Base-by-base conservation (phyloP, 1,140 invertebrate species). In the Saccostrea echinata region DNA sequence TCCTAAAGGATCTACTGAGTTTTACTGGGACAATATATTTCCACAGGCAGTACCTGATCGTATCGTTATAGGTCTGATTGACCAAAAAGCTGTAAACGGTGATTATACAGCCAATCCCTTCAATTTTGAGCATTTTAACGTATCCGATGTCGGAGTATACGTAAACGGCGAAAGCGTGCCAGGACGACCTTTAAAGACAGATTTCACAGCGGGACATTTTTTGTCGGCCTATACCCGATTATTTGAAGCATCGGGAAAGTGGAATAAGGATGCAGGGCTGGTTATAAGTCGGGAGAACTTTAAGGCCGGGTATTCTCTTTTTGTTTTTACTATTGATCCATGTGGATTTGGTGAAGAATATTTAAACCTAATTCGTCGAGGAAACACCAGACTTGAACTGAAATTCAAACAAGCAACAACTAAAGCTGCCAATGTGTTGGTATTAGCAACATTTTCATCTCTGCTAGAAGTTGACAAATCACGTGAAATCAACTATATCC, bases 21-120 rank as follows among this genome's bases (percentile, higher is more conserved):
- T 89, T 57, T 84, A 84, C 27, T 89, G 85, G 88, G 85, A 89
- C 64, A 68, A 81, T 35, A 84, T 89, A 21, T 89, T 86, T 21
- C 85, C 88, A 1, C 85, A 86, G 18, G 61, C 80, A 52, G 33
- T 88, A 55, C 85, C 88, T 27, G 55, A 84, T 43, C 85, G 84
- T 35, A 53, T 80, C 13, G 64, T 84, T 18, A 52, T 87, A 13
- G 82, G 21, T 11, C 53, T 84, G 9, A 57, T 88, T n/a, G 43
- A 80, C 16, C 87, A 88, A 55, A 84, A 51, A 24, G 88, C 80
- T 33, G 86, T 88, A 13, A 84, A 88, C 64, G 86, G 89, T 51
- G 61, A 80, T 86, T 90, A 90, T 30, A 80, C 83, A 11, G 61
- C 57, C 33, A 90, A 90, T 80, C 84, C 89, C 3, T 90, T 88